Evolutionary conservation across 2,113 vertebrate genomes (phyloP).

Genomic region (Scatophagus argus): DNA sequence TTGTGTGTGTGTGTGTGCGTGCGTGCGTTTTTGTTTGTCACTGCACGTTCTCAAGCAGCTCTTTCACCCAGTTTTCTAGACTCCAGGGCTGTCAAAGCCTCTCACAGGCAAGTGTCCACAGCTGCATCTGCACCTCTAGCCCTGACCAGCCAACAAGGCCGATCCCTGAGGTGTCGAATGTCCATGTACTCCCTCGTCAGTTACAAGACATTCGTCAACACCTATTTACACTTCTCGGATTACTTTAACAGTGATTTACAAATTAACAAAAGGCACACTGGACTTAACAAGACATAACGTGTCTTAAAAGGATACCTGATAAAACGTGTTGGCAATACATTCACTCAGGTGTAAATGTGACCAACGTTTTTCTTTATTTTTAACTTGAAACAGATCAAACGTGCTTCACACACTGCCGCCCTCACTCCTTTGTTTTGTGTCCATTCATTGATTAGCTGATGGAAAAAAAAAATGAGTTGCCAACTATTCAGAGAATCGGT

Average conservation of each 20-base stretch:
- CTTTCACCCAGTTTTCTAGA: conserved; percentile 56
- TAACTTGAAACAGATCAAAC: not conserved
- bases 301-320: not conserved
- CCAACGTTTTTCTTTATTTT: not conserved
- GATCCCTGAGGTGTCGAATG: conserved; percentile 64
- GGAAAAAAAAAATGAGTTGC: too few relatives aligned
- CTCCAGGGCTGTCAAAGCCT: conserved; percentile 58
- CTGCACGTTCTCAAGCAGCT: conserved; percentile 49
- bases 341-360: not conserved
- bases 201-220: conserved; percentile 65
- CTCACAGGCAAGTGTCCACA: conserved; percentile 75
- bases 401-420: not conserved
- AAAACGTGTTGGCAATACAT: not conserved
- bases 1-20: not conserved
- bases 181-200: conserved; percentile 58
- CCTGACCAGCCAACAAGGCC: conserved; percentile 40
- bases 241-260: conserved; percentile 51
- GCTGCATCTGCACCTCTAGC: conserved; percentile 66
- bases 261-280: conserved; percentile 37
- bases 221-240: conserved; percentile 50
- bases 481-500: too few relatives aligned
- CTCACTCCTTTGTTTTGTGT: not conserved
- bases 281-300: not conserved
- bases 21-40: conserved; percentile 30
- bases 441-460: too few relatives aligned